A percentile compares a stretch with the other conserved stretches of the same genome.
Conservation (phyloP, 2,797 vertebrate species). For the Lagocephalus sceleratus region DNA sequence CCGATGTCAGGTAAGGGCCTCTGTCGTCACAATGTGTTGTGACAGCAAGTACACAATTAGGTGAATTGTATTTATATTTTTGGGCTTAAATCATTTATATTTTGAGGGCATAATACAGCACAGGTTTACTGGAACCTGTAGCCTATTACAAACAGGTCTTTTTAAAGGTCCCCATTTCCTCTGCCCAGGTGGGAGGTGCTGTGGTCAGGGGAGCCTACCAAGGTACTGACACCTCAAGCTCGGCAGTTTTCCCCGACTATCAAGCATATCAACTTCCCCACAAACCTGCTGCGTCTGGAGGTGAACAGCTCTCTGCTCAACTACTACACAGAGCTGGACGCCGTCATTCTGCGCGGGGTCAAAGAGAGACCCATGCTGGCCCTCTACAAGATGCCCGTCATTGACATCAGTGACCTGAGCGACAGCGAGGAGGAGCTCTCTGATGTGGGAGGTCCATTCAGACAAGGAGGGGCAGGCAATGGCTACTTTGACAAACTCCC, state of each 20-base stretch:
- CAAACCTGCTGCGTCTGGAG: conserved; percentile 94
- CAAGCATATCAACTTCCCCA: conserved; percentile 92
- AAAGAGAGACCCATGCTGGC: conserved; percentile 89
- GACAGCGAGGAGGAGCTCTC: conserved; percentile 88
- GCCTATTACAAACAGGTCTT: too few species aligned
- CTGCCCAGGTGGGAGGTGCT: conserved; percentile 88
- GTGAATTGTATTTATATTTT: too few species aligned
- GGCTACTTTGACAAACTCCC: conserved; percentile 97
- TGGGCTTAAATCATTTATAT: too few species aligned
- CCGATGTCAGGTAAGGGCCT: conserved; percentile 88
- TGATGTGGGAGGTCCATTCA: conserved; percentile 78
- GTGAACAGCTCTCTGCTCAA: conserved; percentile 93
- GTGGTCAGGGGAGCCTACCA: conserved; percentile 90
- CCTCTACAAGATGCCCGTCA: conserved; percentile 84
- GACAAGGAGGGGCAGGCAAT: conserved; percentile 81
- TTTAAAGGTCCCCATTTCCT: too few species aligned
- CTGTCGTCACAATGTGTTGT: background rate
- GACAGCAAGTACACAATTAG: too few species aligned
- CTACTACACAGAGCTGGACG: conserved; percentile 97
- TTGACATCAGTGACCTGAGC: conserved; percentile 88
- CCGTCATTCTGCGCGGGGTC: conserved; percentile 89
- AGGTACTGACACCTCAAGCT: conserved; percentile 87
- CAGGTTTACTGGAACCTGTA: background rate
- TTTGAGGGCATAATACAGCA: background rate
- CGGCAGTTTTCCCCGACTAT: conserved; percentile 93